These are phyloP conservation scores for Parnassius orleans DNA, from an alignment of 2,888 invertebrate species.

Conservation along the genomic window DNA sequence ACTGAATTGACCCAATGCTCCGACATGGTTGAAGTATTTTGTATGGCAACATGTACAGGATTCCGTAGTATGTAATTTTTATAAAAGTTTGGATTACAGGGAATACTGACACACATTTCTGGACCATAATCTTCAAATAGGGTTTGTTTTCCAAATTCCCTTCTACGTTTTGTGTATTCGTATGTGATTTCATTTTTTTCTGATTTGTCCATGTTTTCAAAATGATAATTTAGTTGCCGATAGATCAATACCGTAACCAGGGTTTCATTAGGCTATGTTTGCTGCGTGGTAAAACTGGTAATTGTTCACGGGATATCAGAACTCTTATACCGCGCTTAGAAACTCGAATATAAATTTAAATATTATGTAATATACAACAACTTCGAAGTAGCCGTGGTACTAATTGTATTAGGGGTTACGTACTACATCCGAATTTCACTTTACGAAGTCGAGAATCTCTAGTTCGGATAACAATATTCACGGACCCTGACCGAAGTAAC, in stretches of 20 bases:
- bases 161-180: constrained; percentile 85
- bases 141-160: constrained; percentile 86
- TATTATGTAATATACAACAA: no score
- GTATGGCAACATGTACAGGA: constrained; percentile 83
- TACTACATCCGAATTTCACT: no score
- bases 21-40: constrained; percentile 82
- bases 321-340: no score
- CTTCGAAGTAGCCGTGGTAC: no score
- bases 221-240: constrained; percentile 19
- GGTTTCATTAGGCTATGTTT: not conserved
- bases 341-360: no score
- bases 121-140: constrained; percentile 86
- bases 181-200: constrained; percentile 64
- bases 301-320: no score
- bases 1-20: constrained; percentile 84
- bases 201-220: constrained; percentile 53
- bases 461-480: no score
- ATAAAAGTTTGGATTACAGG: constrained; percentile 78
- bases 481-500: no score
- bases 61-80: constrained; percentile 81
- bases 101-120: constrained; percentile 83
- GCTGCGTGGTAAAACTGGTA: no score
- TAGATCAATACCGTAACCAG: constrained; percentile 34
- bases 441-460: no score
- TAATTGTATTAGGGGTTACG: no score